phyloP scores from a whole-genome alignment of 2,888 invertebrate species.

The Papilio elwesi region DNA sequence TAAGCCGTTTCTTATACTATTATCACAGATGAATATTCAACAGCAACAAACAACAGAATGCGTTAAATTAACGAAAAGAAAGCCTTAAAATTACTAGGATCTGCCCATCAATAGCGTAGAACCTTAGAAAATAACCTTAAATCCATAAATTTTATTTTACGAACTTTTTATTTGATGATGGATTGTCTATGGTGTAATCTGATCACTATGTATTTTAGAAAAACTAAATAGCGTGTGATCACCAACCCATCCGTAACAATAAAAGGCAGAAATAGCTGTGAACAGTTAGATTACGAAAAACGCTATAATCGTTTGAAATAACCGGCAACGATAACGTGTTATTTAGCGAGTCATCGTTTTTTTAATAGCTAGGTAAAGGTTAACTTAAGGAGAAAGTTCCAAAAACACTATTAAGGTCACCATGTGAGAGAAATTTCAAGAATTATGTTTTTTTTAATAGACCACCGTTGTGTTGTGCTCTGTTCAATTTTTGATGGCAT shows the following conservation, averaged over 20 bases:
- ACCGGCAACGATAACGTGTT: conserved; percentile 14
- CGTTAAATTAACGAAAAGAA: too few relatives aligned
- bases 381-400: conserved; percentile 1
- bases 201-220: neutral
- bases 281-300: neutral
- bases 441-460: neutral
- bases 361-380: conserved; percentile 20
- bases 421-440: neutral
- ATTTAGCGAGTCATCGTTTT: neutral
- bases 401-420: conserved; percentile 1
- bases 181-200: too few relatives aligned
- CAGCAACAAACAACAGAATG: too few relatives aligned
- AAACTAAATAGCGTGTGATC: neutral
- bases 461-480: neutral
- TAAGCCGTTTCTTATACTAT: too few relatives aligned
- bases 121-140: too few relatives aligned
- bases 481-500: neutral
- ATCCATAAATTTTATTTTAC: too few relatives aligned
- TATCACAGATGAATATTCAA: too few relatives aligned
- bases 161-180: too few relatives aligned
- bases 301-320: neutral
- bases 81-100: too few relatives aligned
- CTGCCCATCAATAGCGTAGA: too few relatives aligned
- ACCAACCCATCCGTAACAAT: neutral
- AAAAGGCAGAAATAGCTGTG: neutral